Evolutionary conservation across 2,797 vertebrate species (phyloP).

Genomic region (Cyprinella venusta): DNA sequence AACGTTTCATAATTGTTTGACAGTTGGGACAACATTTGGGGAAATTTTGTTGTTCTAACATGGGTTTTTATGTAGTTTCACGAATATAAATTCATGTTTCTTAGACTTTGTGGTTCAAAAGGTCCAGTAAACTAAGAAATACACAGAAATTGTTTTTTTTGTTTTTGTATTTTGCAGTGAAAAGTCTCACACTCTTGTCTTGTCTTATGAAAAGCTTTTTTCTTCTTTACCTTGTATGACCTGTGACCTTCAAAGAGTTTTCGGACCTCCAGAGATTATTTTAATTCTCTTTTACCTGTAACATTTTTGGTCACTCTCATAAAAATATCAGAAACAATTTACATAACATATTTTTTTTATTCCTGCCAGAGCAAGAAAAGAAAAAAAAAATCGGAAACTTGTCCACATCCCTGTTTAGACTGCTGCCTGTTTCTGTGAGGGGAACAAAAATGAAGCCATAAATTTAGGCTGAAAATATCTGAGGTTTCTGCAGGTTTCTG

Average conservation of each 20-base stretch:
- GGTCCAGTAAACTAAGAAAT: not conserved
- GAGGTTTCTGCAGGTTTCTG: constrained; percentile 72
- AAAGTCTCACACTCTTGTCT: constrained; percentile 66
- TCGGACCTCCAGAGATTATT: no score
- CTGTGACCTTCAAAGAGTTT: no score
- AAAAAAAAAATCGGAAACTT: constrained; percentile 55
- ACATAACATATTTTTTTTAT: constrained; percentile 6
- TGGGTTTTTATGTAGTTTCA: not conserved
- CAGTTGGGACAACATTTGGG: not conserved
- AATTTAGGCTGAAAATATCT: constrained; percentile 73
- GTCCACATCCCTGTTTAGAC: constrained; percentile 49
- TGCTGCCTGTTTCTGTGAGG: constrained; percentile 66
- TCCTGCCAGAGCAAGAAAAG: constrained; percentile 72
- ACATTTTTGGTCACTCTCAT: not conserved
- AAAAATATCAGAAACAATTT: constrained; percentile 11
- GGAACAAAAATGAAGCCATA: constrained; percentile 38
- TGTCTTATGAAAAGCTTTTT: constrained; percentile 75
- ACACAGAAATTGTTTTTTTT: no score
- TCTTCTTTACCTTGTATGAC: constrained; percentile 61
- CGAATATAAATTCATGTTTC: not conserved
- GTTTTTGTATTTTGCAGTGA: not conserved
- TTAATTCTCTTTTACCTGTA: not conserved
- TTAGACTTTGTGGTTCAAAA: not conserved
- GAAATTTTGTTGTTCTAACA: not conserved
- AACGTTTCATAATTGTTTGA: no score